Conservation (phyloP, 1,140 invertebrate genomes). For the Planococcus citri region DNA sequence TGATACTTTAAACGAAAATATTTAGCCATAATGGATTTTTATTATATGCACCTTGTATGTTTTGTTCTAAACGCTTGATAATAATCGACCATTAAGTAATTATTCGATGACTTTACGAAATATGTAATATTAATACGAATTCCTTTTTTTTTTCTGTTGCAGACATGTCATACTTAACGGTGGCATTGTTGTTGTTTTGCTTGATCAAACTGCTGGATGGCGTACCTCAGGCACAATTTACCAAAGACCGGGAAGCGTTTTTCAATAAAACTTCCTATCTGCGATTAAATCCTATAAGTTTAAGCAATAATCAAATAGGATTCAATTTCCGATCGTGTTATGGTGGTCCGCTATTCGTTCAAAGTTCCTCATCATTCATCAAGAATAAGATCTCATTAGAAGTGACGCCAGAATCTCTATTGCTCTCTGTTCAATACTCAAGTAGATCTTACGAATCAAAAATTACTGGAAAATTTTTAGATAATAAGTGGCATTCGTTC, state of each 20-base stretch:
- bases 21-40: no score
- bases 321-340: conserved; percentile 67
- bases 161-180: conserved; percentile 5
- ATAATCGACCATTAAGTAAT: no score
- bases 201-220: neutral
- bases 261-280: conserved; percentile 66
- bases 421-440: conserved; percentile 47
- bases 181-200: neutral
- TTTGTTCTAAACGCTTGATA: no score
- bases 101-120: no score
- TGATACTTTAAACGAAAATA: no score
- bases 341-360: conserved; percentile 58
- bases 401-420: conserved; percentile 48
- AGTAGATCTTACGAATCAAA: conserved; percentile 45
- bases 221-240: conserved; percentile 9
- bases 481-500: conserved; percentile 72
- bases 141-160: neutral
- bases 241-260: conserved; percentile 51
- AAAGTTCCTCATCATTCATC: conserved; percentile 32
- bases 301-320: conserved; percentile 55
- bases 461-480: conserved; percentile 50
- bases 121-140: no score
- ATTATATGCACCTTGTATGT: no score
- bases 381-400: conserved; percentile 25
- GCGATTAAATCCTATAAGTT: conserved; percentile 52